Evolutionary conservation across 2,888 invertebrate species (phyloP), one percentile per base, ranked within the genome.

Genomic region (Apocheima hispidaria): DNA sequence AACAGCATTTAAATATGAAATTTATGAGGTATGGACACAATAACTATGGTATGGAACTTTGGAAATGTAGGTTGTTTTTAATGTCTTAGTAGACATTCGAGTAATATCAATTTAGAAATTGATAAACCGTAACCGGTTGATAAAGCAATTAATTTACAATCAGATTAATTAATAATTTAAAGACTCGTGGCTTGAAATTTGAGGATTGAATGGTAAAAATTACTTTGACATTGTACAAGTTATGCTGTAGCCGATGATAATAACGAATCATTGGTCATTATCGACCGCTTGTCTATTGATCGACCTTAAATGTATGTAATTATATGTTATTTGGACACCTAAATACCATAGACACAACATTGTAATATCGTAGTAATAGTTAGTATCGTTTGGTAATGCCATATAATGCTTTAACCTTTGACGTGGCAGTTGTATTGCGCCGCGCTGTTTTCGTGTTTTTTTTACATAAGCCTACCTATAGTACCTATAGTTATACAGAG

Each of bases 1-100:
- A n/a, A n/a, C n/a, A n/a, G n/a, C n/a, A n/a, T n/a, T n/a, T n/a
- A n/a, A n/a, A n/a, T n/a, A n/a, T n/a, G n/a, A n/a, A n/a, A n/a
- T n/a, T n/a, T n/a, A n/a, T n/a, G n/a, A n/a, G n/a, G n/a, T n/a
- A n/a, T n/a, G n/a, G n/a, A n/a, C n/a, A n/a, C n/a, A n/a, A n/a
- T n/a, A n/a, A n/a, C n/a, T n/a, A n/a, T n/a, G n/a, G 35, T 43
- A 41, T 21, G 23, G 12, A 20, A 41, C n/a, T 23, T 41, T 23
- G 12, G n/a, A 23, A 21, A n/a, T 23, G 12, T n/a, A n/a, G 10
- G 4, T 20, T 20, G 18, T 20, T 20, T 20, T 7, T 4, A 36
- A 7, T 20, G 12, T 40, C n/a, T n/a, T n/a, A n/a, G 20, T 10
- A 12, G 38, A 40, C 20, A 23, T n/a, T n/a, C n/a, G 10, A 23